A percentile compares a stretch with the other conserved stretches of the same genome.
Evolutionary conservation across 2,888 invertebrate species (phyloP).

Genomic region (Caenorhabditis japonica): DNA sequence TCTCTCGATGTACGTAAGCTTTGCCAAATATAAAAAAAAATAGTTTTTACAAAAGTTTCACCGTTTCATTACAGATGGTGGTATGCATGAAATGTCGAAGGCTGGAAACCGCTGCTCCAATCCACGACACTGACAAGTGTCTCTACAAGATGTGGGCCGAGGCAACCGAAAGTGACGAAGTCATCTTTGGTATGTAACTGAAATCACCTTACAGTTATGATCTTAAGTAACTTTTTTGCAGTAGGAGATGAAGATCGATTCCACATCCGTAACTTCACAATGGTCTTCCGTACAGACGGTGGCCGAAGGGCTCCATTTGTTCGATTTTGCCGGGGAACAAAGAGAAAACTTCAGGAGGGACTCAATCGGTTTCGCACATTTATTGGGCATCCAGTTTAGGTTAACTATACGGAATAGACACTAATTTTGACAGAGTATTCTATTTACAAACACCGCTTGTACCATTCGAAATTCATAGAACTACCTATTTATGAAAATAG

Average conservation of each 20-base stretch:
- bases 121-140: conserved; percentile 11
- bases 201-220: background rate
- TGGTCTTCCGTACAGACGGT: conserved; percentile 16
- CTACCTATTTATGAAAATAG: no score
- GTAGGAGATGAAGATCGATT: conserved; percentile 1
- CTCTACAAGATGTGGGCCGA: conserved; percentile 10
- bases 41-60: no score
- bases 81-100: conserved; percentile 7
- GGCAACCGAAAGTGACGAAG: conserved; percentile 2
- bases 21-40: background rate
- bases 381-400: no score
- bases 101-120: conserved; percentile 1
- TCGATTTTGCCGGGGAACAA: conserved; percentile 9
- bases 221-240: background rate
- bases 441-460: no score
- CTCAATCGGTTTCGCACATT: background rate
- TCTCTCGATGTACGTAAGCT: background rate
- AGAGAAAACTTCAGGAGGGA: background rate
- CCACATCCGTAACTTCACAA: background rate
- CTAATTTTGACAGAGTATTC: no score
- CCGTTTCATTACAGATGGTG: conserved; percentile 10
- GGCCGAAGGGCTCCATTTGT: conserved; percentile 3
- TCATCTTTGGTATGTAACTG: background rate
- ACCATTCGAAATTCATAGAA: no score
- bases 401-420: no score